Percentiles rank a stretch among this genome's conserved stretches.
phyloP scores from a whole-genome alignment of 2,113 vertebrate species.

The Labeo catla region DNA sequence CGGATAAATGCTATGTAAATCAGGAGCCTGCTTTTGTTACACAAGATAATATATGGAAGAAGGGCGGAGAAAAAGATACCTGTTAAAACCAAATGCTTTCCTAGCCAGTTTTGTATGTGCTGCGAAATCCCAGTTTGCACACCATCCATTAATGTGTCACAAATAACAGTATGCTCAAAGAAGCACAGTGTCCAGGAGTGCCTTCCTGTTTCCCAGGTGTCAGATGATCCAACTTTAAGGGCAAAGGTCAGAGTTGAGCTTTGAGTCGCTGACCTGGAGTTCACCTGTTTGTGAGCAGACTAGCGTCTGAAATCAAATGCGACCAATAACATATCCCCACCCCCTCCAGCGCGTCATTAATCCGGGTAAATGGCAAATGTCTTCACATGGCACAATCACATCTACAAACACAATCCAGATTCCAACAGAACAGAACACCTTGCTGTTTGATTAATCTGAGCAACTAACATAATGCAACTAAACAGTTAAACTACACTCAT shows the following conservation, averaged over 20 bases:
- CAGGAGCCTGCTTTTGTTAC: conserved; percentile 34
- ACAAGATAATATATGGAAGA: conserved; percentile 16
- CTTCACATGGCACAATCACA: conserved; percentile 16
- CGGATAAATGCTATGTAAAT: conserved; percentile 43
- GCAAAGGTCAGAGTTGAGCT: conserved; percentile 15
- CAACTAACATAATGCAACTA: neutral
- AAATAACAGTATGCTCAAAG: neutral
- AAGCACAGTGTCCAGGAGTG: neutral
- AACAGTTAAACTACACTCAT: neutral
- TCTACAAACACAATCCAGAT: neutral
- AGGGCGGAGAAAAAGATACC: neutral
- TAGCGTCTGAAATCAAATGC: neutral
- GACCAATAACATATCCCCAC: neutral
- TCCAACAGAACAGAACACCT: neutral
- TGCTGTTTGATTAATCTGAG: neutral
- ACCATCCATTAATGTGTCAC: neutral
- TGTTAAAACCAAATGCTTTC: neutral
- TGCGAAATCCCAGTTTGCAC: neutral
- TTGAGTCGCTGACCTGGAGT: neutral
- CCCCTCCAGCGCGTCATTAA: neutral
- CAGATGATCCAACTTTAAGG: neutral
- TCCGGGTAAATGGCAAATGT: neutral
- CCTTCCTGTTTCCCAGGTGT: neutral
- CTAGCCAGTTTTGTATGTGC: neutral
- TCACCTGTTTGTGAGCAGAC: neutral